These are phyloP conservation scores for Watersipora subatra DNA, from an alignment of 1,140 invertebrate species.

Conservation along the genomic window DNA sequence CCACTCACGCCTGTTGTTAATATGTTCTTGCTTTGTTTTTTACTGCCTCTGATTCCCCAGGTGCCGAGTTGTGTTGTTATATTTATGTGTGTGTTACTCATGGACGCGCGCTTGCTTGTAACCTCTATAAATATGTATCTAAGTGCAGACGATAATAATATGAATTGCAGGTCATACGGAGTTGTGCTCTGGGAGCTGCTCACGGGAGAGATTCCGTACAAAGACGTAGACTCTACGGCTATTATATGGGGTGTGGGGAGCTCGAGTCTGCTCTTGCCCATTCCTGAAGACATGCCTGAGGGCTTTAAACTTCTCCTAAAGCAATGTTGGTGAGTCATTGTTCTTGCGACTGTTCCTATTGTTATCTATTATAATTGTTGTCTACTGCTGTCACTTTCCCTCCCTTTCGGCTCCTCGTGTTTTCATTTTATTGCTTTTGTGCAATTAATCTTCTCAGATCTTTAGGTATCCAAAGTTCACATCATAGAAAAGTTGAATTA, in stretches of 20 bases:
- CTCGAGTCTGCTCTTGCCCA: constrained; percentile 72
- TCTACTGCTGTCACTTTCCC: constrained; percentile 1
- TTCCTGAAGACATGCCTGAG: constrained; percentile 77
- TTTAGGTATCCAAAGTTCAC: too few relatives aligned
- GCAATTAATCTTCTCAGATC: too few relatives aligned
- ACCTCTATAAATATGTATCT: too few relatives aligned
- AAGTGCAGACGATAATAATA: too few relatives aligned
- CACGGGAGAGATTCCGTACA: constrained; percentile 88
- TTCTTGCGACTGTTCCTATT: not conserved
- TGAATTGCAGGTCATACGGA: constrained; percentile 74
- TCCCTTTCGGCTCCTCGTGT: not conserved
- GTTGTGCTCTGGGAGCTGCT: constrained; percentile 94
- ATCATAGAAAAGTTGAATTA: too few relatives aligned
- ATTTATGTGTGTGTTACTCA: too few relatives aligned
- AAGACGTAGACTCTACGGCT: constrained; percentile 86
- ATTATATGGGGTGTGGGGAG: constrained; percentile 96
- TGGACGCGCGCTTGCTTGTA: too few relatives aligned
- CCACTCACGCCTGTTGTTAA: too few relatives aligned
- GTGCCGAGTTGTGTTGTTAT: too few relatives aligned
- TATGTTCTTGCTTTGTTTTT: too few relatives aligned
- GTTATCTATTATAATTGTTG: not conserved
- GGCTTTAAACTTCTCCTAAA: constrained; percentile 62
- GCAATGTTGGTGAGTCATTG: constrained; percentile 60
- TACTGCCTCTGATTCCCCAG: too few relatives aligned
- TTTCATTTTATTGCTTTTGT: too few relatives aligned